phyloP scores from a whole-genome alignment of 92 coral and sea anemone genomes.

The Epizoanthus scotinus region DNA sequence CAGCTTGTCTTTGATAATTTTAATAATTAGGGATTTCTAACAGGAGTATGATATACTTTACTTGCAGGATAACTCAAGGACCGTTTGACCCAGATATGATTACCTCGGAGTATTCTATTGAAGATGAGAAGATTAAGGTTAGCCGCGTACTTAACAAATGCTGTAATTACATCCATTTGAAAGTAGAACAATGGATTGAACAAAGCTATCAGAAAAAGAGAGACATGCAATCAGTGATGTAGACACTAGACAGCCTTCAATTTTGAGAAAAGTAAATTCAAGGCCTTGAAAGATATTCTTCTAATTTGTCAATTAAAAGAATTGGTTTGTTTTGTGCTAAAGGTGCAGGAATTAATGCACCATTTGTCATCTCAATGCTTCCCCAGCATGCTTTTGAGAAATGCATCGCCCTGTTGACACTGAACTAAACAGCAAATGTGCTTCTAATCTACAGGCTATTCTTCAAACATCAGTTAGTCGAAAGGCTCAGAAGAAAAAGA shows the following conservation, averaged over 20 bases:
- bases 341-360: too few species aligned
- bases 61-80: conserved; percentile 90
- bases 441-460: conserved; percentile 56
- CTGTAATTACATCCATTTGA: neutral
- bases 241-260: neutral
- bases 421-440: neutral
- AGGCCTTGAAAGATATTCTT: too few species aligned
- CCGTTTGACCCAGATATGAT: conserved; percentile 88
- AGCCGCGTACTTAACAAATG: neutral
- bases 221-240: neutral
- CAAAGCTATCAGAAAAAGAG: neutral
- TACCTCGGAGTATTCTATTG: conserved; percentile 80
- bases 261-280: too few species aligned
- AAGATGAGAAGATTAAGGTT: conserved; percentile 95
- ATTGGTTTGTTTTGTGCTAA: too few species aligned
- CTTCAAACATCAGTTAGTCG: conserved; percentile 89
- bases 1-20: too few species aligned
- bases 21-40: too few species aligned
- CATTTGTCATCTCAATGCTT: too few species aligned
- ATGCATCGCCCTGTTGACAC: neutral
- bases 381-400: too few species aligned
- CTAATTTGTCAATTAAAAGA: too few species aligned
- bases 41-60: neutral
- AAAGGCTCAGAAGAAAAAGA: conserved; percentile 93
- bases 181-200: neutral